Evolutionary conservation across 2,797 vertebrate species (phyloP), one percentile per base, ranked within the genome.

Genomic region (Pterois miles): DNA sequence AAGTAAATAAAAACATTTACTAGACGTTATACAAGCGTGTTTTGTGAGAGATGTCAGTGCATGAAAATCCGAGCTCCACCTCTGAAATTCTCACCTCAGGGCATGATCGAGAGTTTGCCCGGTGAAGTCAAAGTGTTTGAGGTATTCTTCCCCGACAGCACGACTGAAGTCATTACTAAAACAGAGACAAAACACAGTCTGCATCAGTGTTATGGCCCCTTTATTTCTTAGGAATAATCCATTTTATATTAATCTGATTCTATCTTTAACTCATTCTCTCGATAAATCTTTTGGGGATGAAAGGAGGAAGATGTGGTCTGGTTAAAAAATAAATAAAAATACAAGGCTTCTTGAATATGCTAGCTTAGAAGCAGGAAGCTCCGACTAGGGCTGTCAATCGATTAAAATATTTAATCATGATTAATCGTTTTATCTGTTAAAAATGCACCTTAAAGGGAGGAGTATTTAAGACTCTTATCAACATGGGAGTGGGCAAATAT

Each of bases 101-200:
- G 96, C 96, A 1, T 93, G 92, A 82, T 97, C 97, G 87, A 98
- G 91, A 34, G 87, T 95, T 88, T 97, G 94, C 1, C 92, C 92
- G 0, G 81, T 92, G 65, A 99, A 99, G 80, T 97, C 95, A 86
- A 98, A 99, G 83, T 96, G 96, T 60, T 94, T 93, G 12, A 99
- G 92, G 83, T 98, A 99, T 58, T 96, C 96, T 71, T 97, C 95
- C 9, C 97, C 96, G 2, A 98, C 96, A 5, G 93, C 88, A 3
- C 36, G 92, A 62, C 96, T 96, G 89, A 95, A 96, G 68, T 90
- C 90, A 52, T 94, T 95, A 72, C 96, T 96, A 20, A 20, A 46
- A 78, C 25, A 77, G 53, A 69, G 33, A 31, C 40, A 56, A 6
- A 62, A 54, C 2, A 67, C 27, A 20, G 13, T 38, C n/a, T 16